These are phyloP conservation scores for Creontiades dilutus DNA, from an alignment of 2,888 invertebrate species.

Conservation along the genomic window DNA sequence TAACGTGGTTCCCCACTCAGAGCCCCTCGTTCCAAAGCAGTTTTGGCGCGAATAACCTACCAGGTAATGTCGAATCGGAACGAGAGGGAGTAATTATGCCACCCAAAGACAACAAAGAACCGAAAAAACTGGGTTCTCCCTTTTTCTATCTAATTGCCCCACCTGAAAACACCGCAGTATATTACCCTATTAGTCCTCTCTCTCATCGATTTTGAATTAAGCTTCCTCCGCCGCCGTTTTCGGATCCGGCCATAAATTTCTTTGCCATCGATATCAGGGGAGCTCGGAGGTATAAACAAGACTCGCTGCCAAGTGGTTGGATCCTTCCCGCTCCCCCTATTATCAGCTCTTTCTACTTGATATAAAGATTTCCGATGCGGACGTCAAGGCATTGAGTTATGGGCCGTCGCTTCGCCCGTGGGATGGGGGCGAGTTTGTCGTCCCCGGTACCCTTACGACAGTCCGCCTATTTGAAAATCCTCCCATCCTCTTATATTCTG, in stretches of 20 bases:
- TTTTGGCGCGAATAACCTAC: too few relatives aligned
- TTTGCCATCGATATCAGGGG: slow-evolving; percentile 70
- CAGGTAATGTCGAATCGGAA: too few relatives aligned
- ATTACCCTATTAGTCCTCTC: slow-evolving; percentile 71
- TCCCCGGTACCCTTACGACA: not conserved
- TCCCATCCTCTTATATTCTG: not conserved
- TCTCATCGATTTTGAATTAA: slow-evolving; percentile 72
- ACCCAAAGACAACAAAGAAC: too few relatives aligned
- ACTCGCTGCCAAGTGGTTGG: slow-evolving; percentile 71
- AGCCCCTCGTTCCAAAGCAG: too few relatives aligned
- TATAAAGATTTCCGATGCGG: slow-evolving; percentile 72
- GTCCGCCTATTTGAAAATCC: slow-evolving; percentile 1
- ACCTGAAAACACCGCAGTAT: slow-evolving; percentile 72
- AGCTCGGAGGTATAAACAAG: slow-evolving; percentile 70
- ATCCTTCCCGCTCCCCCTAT: slow-evolving; percentile 65
- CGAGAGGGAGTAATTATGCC: too few relatives aligned
- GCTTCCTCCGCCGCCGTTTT: slow-evolving; percentile 53
- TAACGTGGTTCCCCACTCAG: too few relatives aligned
- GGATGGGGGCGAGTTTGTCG: not conserved
- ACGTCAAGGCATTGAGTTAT: slow-evolving; percentile 67
- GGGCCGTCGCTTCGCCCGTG: not conserved
- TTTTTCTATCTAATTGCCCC: slow-evolving; percentile 61
- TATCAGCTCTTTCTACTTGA: slow-evolving; percentile 71
- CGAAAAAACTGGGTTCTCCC: too few relatives aligned
- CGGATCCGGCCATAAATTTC: slow-evolving; percentile 65